Evolutionary conservation across 2,797 vertebrate genomes (phyloP).

Genomic region (Pangasius mekongensis): DNA sequence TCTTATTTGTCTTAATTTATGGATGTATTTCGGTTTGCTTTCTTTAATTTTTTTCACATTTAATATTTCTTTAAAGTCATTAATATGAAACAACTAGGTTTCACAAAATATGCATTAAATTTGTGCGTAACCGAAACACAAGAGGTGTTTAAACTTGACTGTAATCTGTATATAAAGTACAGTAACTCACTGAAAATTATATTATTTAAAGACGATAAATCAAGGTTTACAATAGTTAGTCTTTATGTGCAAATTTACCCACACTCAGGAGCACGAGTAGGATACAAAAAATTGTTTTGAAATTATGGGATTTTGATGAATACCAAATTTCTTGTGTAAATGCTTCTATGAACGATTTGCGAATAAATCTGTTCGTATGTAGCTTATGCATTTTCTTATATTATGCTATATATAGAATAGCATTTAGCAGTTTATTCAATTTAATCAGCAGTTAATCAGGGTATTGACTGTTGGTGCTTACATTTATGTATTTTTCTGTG

Average conservation of each 20-base stretch:
- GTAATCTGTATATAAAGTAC: neutral
- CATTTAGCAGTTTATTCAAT: neutral
- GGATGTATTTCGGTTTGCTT: neutral
- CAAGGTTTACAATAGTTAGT: neutral
- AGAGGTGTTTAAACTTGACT: neutral
- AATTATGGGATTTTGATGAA: too few species aligned
- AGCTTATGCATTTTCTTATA: neutral
- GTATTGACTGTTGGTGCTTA: neutral
- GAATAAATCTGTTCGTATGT: neutral
- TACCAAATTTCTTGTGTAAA: neutral
- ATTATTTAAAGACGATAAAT: neutral
- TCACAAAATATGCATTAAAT: neutral
- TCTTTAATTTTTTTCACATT: neutral
- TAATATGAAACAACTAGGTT: neutral
- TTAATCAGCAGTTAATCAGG: neutral
- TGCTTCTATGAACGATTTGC: neutral
- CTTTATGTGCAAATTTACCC: neutral
- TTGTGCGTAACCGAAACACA: too few species aligned
- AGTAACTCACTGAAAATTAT: neutral
- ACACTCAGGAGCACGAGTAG: too few species aligned
- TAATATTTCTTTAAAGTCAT: neutral
- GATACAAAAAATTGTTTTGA: too few species aligned
- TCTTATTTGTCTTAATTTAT: neutral
- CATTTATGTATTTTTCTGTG: neutral
- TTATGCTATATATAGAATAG: neutral